These are phyloP conservation scores for Drosophila cognata DNA, from an alignment of 2,888 invertebrate species.

Conservation along the genomic window DNA sequence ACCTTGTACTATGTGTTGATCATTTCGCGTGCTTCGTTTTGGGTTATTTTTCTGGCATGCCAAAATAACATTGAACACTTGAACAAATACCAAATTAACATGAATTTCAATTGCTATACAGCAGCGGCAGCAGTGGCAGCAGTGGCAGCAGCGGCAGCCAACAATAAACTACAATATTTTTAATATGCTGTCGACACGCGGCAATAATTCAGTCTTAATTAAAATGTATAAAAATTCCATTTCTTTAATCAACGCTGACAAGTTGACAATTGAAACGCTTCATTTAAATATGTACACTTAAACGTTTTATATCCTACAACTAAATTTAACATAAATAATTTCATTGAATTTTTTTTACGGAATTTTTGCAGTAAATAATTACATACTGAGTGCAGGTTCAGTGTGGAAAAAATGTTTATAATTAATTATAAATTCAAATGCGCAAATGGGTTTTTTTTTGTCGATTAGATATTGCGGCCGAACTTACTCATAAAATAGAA, in stretches of 20 bases:
- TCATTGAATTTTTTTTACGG: constrained; percentile 27
- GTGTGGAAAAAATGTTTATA: constrained; percentile 7
- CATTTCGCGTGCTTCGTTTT: constrained; percentile 20
- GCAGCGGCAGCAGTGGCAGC: constrained; percentile 15
- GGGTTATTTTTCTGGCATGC: constrained; percentile 56
- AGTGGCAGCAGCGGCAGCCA: constrained; percentile 11
- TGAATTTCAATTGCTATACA: constrained; percentile 59
- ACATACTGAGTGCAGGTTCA: constrained; percentile 20
- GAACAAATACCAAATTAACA: constrained; percentile 63
- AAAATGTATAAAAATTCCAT: constrained; percentile 66
- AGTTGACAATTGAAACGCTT: constrained; percentile 71
- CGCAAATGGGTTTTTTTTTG: not conserved
- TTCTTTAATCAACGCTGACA: constrained; percentile 76
- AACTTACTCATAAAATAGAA: constrained; percentile 11
- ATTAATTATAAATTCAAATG: constrained; percentile 3
- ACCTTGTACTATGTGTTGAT: constrained; percentile 1
- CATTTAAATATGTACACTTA: constrained; percentile 47
- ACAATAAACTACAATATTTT: constrained; percentile 27
- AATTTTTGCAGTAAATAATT: constrained; percentile 25
- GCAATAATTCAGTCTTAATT: constrained; percentile 75
- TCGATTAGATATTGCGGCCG: not conserved
- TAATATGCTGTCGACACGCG: constrained; percentile 54
- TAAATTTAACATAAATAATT: constrained; percentile 33
- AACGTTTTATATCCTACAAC: constrained; percentile 25
- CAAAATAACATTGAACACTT: constrained; percentile 57